Base-by-base conservation (phyloP, 2,888 invertebrate genomes). In the Epicampocera succincta region DNA sequence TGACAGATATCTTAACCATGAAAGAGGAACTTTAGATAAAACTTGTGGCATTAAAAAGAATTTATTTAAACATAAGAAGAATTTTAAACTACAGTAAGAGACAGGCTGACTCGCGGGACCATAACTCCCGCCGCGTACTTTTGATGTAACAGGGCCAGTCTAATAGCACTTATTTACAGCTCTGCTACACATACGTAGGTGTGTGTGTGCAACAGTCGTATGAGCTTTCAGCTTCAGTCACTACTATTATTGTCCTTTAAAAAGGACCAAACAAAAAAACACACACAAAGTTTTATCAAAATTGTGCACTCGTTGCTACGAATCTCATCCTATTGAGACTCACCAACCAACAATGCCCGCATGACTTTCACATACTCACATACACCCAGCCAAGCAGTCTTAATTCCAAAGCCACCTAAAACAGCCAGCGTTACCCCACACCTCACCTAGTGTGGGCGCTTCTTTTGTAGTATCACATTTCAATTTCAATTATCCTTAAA, bases 401-500 rank as follows among this genome's bases (percentile, higher is more conserved):
- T 44, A 29, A 58, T 13, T 40, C 44, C 33, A 44, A 60, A 33
- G 42, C 52, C 65, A 54, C 54, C 69, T 50, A 25, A 3, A 75
- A 46, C 69, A 54, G 33, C 60, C 80, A 54, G 60, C 15, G 40
- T 40, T 38, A 68, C 48, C 13, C 25, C 17, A 33, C 25, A 25
- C 46, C 21, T 48, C 17, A 11, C 13, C 40, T 42, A n/a, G n/a
- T 48, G 25, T 17, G 58, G 56, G 15, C 29, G n/a, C 21, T 44
- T n/a, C 44, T 68, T 33, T 33, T 33, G 33, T 33, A 48, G 38
- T 63, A 66, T 81, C 74, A 74, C 65, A 74, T 74, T 82, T 78
- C 82, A 73, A 77, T 81, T 81, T 81, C 77, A 78, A 82, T 82
- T 82, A 82, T 82, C 82, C 78, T 78, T 69, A 82, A 78, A 78